Evolutionary conservation across 2,888 invertebrate species (phyloP).

Genomic region (Nymphalis polychloros): DNA sequence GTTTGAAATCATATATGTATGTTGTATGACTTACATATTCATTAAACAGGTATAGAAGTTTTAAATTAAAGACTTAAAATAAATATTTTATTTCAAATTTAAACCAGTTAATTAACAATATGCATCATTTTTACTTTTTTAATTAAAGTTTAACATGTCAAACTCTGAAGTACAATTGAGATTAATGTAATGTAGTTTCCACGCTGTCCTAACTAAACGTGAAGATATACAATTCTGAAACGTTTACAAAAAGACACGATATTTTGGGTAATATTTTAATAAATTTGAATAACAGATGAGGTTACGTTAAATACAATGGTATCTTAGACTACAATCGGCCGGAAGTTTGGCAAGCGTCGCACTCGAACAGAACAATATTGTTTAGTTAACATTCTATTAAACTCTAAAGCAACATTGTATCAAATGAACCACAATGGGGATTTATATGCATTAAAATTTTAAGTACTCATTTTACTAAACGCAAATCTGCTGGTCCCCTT

Average conservation of each 20-base stretch:
- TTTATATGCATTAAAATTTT: conserved; percentile 11
- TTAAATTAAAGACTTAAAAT: too few species aligned
- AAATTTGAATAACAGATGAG: background rate
- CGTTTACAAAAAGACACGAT: background rate
- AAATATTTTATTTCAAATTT: too few species aligned
- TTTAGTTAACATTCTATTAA: conserved; percentile 36
- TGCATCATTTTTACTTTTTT: background rate
- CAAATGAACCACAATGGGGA: conserved; percentile 29
- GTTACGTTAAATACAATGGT: background rate
- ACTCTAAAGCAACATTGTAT: conserved; percentile 42
- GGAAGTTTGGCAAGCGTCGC: conserved; percentile 31
- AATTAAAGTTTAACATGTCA: background rate
- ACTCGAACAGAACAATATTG: conserved; percentile 29
- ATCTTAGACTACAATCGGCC: conserved; percentile 16
- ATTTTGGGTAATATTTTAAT: background rate
- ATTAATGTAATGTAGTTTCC: background rate
- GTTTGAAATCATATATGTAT: too few species aligned
- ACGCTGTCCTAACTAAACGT: background rate
- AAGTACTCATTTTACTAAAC: conserved; percentile 1
- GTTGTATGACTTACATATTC: too few species aligned
- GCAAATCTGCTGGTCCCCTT: background rate
- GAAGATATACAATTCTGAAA: background rate
- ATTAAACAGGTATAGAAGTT: too few species aligned
- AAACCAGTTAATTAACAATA: too few species aligned
- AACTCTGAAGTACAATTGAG: background rate